Evolutionary conservation across 92 coral and sea anemone species (phyloP).

Genomic region (Metridium senile): DNA sequence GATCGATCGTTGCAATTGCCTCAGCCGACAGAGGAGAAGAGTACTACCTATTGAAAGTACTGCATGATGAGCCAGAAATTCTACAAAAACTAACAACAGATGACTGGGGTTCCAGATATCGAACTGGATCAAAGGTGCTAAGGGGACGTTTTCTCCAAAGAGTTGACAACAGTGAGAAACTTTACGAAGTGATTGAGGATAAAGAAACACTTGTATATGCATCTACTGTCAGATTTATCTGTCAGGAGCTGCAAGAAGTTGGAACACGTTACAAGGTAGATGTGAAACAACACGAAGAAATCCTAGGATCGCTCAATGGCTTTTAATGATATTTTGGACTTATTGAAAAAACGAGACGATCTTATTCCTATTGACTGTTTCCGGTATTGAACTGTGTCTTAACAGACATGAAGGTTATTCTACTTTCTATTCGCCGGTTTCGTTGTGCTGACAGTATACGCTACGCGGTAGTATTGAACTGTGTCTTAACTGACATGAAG

Average conservation of each 20-base stretch:
- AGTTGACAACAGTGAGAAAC: not conserved
- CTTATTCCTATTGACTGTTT: too few species aligned
- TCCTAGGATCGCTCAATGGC: slow-evolving; percentile 13
- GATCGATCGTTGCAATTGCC: slow-evolving; percentile 6
- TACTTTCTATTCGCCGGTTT: too few species aligned
- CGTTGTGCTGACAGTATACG: too few species aligned
- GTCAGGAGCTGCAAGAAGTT: slow-evolving; percentile 18
- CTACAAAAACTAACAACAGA: not conserved
- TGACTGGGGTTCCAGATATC: slow-evolving; percentile 23
- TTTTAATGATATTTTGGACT: not conserved
- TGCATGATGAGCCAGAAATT: not conserved
- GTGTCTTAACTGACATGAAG: too few species aligned
- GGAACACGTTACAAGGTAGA: not conserved
- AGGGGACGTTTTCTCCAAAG: slow-evolving; percentile 14
- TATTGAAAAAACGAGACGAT: too few species aligned
- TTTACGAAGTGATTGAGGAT: not conserved
- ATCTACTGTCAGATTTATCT: slow-evolving; percentile 14
- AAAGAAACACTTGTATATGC: slow-evolving; percentile 3
- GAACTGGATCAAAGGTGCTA: slow-evolving; percentile 12
- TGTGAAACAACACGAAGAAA: slow-evolving; percentile 21
- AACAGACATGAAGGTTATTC: too few species aligned
- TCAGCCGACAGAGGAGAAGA: slow-evolving; percentile 19
- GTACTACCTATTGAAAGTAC: slow-evolving; percentile 15
- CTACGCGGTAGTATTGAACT: too few species aligned
- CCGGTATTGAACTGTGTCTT: too few species aligned